Base-by-base conservation (phyloP, 2,113 vertebrate genomes). In the Heterotilapia buettikoferi region DNA sequence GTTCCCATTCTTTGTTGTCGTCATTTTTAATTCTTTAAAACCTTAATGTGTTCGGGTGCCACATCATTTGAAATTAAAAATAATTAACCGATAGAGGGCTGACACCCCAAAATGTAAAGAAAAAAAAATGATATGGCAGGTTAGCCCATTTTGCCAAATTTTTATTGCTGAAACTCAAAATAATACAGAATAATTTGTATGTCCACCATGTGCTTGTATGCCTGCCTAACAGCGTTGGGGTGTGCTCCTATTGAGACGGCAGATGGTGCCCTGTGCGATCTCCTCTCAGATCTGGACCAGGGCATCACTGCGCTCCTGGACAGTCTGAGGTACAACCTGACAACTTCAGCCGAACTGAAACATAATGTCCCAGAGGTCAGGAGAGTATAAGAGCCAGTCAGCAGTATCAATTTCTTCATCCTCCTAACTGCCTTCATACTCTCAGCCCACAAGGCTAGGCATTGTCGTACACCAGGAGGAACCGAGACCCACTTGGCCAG, bases 281-380 rank as follows among this genome's bases (percentile, higher is more conserved):
- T 56, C 21, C 21, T 56, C 21, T 56, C 54, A 56, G 54, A 56
- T 56, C 54, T 56, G 21, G n/a, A 54, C 9, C 53, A 56, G 21
- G 21, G 21, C 54, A 14, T 14, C 54, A 56, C 21, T 26, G 21
- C 2, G 0, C 54, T 26, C 54, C 54, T 14, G 54, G 54, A 56
- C 54, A 14, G 54, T 0, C 21, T 56, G 21, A 26, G 21, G 53
- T 4, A 24, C 53, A 56, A 0, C 53, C 53, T 56, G 53, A 56
- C 21, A 56, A 24, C 4, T 21, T 24, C 53, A 56, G 53, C 36
- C 9, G 36, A 38, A 38, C 11, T 0, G 21, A 56, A 24, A 56
- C 10, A 24, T 54, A 54, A 21, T 54, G 53, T 54, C 53, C 53
- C 53, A 54, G 53, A 24, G n/a, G 53, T 54, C 53, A 54, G 53